These are phyloP conservation scores for Whitmania pigra DNA, from an alignment of 1,140 invertebrate species.

Conservation along the genomic window DNA sequence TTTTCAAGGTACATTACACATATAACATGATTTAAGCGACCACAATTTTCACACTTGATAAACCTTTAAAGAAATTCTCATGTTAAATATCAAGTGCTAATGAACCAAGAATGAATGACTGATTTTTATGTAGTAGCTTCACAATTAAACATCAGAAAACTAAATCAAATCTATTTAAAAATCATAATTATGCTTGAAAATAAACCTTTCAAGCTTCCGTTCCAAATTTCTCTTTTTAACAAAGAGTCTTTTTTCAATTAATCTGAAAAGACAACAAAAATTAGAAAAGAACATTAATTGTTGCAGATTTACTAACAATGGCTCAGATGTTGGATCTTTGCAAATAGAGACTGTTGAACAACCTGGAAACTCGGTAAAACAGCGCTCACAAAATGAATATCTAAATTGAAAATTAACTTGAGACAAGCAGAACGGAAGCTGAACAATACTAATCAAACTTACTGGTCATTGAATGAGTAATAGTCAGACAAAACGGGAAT, in stretches of 20 bases:
- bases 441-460: not conserved
- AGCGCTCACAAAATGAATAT: slow-evolving; percentile 10
- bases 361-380: slow-evolving; percentile 5
- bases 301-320: not conserved
- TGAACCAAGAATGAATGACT: no score
- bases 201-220: not conserved
- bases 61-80: slow-evolving; percentile 45
- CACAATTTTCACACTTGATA: slow-evolving; percentile 86
- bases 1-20: slow-evolving; percentile 88
- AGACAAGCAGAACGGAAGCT: no score
- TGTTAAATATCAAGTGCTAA: no score
- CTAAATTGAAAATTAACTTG: not conserved
- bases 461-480: slow-evolving; percentile 10
- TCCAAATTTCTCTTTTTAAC: slow-evolving; percentile 11
- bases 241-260: not conserved
- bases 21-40: slow-evolving; percentile 90
- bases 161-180: not conserved
- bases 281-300: not conserved
- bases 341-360: slow-evolving; percentile 10
- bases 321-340: slow-evolving; percentile 8
- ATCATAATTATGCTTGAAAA: not conserved
- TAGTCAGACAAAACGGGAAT: slow-evolving; percentile 9
- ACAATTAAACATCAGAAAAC: not conserved
- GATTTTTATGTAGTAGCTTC: no score
- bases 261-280: not conserved